These are phyloP conservation scores for Thymelicus sylvestris DNA, from an alignment of 2,888 invertebrate species.

Conservation along the genomic window DNA sequence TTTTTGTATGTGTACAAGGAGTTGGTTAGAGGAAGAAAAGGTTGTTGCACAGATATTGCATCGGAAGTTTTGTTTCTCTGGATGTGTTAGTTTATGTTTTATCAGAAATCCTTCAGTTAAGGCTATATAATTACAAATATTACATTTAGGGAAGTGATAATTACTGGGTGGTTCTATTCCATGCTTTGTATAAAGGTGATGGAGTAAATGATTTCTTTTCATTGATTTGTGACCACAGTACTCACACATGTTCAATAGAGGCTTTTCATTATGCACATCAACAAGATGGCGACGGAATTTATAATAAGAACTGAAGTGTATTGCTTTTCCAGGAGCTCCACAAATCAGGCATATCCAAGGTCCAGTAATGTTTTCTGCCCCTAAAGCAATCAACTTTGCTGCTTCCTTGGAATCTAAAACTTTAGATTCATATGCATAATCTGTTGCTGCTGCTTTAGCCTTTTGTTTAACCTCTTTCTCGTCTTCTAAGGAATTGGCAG, in stretches of 20 bases:
- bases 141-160: conserved; percentile 91
- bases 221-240: conserved; percentile 92
- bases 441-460: conserved; percentile 54
- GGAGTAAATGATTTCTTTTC: conserved; percentile 89
- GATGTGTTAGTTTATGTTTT: conserved; percentile 88
- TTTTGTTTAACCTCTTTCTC: conserved; percentile 53
- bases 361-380: conserved; percentile 87
- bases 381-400: conserved; percentile 84
- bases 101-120: conserved; percentile 88
- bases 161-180: conserved; percentile 89
- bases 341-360: conserved; percentile 94
- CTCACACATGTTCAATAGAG: conserved; percentile 91
- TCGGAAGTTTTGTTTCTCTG: conserved; percentile 72
- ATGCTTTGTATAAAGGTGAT: conserved; percentile 93
- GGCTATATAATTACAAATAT: conserved; percentile 90
- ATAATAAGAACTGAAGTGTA: conserved; percentile 91
- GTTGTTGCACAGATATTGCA: conserved; percentile 85
- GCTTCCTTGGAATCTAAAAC: conserved; percentile 86
- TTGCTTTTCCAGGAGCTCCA: conserved; percentile 86
- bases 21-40: conserved; percentile 70
- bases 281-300: conserved; percentile 92
- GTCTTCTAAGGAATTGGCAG: conserved; percentile 45
- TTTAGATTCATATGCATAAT: conserved; percentile 74
- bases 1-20: conserved; percentile 82
- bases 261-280: conserved; percentile 91